Percentiles rank a stretch among this genome's conserved stretches.
Conservation (phyloP, 2,888 invertebrate genomes). For the Trachelus stipa region DNA sequence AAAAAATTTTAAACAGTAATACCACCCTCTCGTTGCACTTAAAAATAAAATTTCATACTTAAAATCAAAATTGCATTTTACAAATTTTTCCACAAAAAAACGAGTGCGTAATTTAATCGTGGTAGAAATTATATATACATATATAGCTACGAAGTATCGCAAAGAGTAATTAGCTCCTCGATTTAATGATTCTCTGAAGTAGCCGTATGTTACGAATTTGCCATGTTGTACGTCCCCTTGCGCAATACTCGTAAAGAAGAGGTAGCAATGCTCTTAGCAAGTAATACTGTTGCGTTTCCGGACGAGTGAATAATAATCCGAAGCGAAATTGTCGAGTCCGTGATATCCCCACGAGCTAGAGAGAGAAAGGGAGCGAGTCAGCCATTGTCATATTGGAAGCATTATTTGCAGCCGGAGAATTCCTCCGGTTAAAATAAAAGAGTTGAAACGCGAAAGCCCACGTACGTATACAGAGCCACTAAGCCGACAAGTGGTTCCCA, state of each 20-base stretch:
- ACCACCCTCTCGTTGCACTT: fast-evolving
- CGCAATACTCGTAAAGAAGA: conserved; percentile 30
- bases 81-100: too few relatives aligned
- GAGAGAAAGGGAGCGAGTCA: conserved; percentile 17
- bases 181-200: conserved; percentile 58
- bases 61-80: too few relatives aligned
- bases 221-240: conserved; percentile 22
- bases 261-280: conserved; percentile 43
- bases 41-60: too few relatives aligned
- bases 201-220: conserved; percentile 62
- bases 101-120: too few relatives aligned
- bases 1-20: background rate
- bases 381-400: conserved; percentile 24
- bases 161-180: conserved; percentile 57
- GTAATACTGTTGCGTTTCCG: conserved; percentile 64
- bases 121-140: too few relatives aligned
- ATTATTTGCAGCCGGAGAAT: conserved; percentile 41
- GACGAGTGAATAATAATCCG: conserved; percentile 59
- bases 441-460: conserved; percentile 26
- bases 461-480: conserved; percentile 24
- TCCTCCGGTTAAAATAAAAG: conserved; percentile 56
- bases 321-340: conserved; percentile 7
- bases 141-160: conserved; percentile 14
- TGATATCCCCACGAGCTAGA: conserved; percentile 22
- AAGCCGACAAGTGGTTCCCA: conserved; percentile 64